These are phyloP conservation scores for Pholis gunnellus DNA, from an alignment of 2,113 vertebrate species.

Conservation along the genomic window DNA sequence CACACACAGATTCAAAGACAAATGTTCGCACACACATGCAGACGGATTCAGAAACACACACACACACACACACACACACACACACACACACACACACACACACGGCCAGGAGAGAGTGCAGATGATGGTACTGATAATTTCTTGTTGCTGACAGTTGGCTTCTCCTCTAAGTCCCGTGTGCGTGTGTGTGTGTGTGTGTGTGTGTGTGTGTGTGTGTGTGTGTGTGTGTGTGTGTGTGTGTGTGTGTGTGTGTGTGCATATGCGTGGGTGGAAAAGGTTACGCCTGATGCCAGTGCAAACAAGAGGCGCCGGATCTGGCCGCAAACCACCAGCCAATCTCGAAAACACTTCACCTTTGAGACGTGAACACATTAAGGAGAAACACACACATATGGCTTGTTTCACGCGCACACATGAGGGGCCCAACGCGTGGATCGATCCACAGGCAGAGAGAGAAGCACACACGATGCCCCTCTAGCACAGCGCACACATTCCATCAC, in stretches of 20 bases:
- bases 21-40: slow-evolving; percentile 24
- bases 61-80: slow-evolving; percentile 4
- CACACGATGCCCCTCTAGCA: not conserved
- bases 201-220: slow-evolving; percentile 13
- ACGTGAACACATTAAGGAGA: slow-evolving; percentile 28
- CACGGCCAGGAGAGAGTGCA: slow-evolving; percentile 23
- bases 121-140: slow-evolving; percentile 64
- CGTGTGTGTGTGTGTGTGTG: slow-evolving; percentile 6
- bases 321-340: slow-evolving; percentile 79
- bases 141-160: slow-evolving; percentile 66
- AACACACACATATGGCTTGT: slow-evolving; percentile 24
- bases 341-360: slow-evolving; percentile 56
- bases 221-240: slow-evolving; percentile 5
- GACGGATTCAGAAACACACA: slow-evolving; percentile 12
- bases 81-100: slow-evolving; percentile 10
- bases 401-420: not conserved
- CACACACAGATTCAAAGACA: not conserved
- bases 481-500: not conserved
- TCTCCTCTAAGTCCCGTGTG: slow-evolving; percentile 44
- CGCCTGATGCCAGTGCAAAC: slow-evolving; percentile 66
- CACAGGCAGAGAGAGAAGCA: not conserved
- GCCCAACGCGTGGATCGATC: not conserved
- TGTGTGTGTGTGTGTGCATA: slow-evolving; percentile 2
- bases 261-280: slow-evolving; percentile 68
- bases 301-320: slow-evolving; percentile 54